Evolutionary conservation across 2,797 vertebrate species (phyloP), one percentile per base, ranked within the genome.

Genomic region (Paguma larvata): DNA sequence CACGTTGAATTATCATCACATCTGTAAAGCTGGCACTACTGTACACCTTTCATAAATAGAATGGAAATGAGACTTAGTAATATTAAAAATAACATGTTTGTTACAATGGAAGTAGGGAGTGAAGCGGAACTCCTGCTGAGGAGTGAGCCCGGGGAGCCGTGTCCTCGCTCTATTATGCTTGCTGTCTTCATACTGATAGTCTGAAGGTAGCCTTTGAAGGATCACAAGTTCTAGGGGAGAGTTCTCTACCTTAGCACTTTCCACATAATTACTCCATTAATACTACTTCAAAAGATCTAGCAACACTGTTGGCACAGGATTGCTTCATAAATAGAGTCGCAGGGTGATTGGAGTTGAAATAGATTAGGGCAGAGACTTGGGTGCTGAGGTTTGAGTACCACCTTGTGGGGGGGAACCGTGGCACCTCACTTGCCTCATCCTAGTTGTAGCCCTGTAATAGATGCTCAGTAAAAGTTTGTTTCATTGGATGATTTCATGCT

Each of bases 401-500:
- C 16, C 11, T 6, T 73, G 41, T 38, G 14, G 27, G 8, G 62
- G 15, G 44, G 27, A 46, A 48, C 15, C 44, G 48, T 48, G 44
- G 44, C 21, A 59, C 4, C 18, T n/a, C 46, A 32, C 5, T 65
- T 77, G 10, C 21, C 34, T 80, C 80, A 53, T 23, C 3, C 27
- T 86, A 41, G 0, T 44, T 56, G 27, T 6, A 48, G 15, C 14
- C 32, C 21, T 53, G 2, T 77, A 67, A 16, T 14, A 80, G 23
- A 38, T 32, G 30, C 53, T 91, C 3, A 87, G 83, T 59, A 72
- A 63, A 93, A 92, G 44, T 46, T 32, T 94, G 41, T 77, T 95
- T 91, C 84, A 96, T 27, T 48, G 30, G 11, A 44, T 30, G 25
- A 10, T 89, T 96, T 0, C 0, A 62, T 97, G 19, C 56, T 88